Percentiles rank a stretch among this genome's conserved stretches.
phyloP scores from a whole-genome alignment of 37 sponge, comb jelly and placozoan species.

The Aplysina aerophoba region DNA sequence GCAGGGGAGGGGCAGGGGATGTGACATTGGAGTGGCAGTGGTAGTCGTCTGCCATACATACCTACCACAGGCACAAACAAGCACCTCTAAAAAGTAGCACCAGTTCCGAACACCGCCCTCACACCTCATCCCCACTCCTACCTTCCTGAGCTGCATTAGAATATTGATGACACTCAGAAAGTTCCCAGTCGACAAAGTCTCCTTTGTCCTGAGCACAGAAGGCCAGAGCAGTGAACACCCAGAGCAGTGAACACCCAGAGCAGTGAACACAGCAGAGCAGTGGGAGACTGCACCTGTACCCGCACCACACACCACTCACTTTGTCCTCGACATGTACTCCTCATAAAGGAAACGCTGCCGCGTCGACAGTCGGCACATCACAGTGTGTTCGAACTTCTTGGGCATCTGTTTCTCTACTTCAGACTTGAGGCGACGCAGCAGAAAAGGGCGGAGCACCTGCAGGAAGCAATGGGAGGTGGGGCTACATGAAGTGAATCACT shows the following conservation, averaged over 20 bases:
- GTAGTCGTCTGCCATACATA: too few species aligned
- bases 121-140: background rate
- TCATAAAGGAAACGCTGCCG: conserved; percentile 97
- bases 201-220: conserved; percentile 71
- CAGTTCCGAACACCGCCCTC: too few species aligned
- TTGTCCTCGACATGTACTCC: conserved; percentile 92
- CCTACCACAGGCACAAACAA: too few species aligned
- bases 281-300: background rate
- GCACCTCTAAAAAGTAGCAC: too few species aligned
- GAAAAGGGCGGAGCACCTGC: conserved; percentile 94
- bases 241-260: background rate
- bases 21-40: too few species aligned
- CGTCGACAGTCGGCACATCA: conserved; percentile 92
- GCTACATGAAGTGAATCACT: background rate
- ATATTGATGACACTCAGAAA: conserved; percentile 98
- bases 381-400: conserved; percentile 93
- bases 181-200: conserved; percentile 79
- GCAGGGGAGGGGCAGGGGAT: too few species aligned
- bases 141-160: conserved; percentile 99
- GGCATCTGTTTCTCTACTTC: conserved; percentile 99
- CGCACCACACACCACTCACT: conserved; percentile 38
- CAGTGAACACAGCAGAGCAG: conserved; percentile 10
- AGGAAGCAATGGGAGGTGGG: background rate
- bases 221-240: background rate
- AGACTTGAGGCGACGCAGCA: conserved; percentile 89